phyloP scores from a whole-genome alignment of 2,113 vertebrate genomes.

The Gasterosteus aculeatus region DNA sequence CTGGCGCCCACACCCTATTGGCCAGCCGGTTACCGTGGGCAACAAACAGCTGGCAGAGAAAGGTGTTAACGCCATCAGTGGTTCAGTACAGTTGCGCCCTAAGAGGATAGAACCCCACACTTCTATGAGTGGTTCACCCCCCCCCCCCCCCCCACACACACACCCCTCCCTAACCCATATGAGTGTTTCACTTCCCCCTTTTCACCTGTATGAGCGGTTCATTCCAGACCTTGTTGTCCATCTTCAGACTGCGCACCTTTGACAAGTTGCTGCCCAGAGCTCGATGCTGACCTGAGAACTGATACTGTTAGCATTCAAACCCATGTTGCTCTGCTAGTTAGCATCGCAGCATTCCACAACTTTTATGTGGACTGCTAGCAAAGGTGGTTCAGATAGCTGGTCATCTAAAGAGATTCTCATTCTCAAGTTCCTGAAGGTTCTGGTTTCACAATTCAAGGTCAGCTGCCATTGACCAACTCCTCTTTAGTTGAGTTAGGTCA shows the following conservation, averaged over 20 bases:
- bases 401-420: no score
- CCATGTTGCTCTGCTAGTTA: neutral
- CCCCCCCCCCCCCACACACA: no score
- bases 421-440: no score
- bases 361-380: no score
- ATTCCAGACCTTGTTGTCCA: constrained; percentile 84
- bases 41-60: constrained; percentile 76
- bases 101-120: neutral
- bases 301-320: neutral
- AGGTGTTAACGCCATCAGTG: neutral
- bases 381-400: no score
- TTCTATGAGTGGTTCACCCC: constrained; percentile 3
- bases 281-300: constrained; percentile 74
- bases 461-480: no score
- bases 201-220: constrained; percentile 65
- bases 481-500: no score
- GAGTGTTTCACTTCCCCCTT: constrained; percentile 20
- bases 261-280: constrained; percentile 73
- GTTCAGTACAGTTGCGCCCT: constrained; percentile 32
- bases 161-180: neutral
- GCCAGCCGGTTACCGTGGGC: constrained; percentile 76
- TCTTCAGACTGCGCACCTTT: constrained; percentile 80
- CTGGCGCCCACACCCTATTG: constrained; percentile 80
- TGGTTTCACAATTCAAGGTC: no score
- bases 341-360: neutral